These are phyloP conservation scores for Xiphorhynchus elegans DNA, from an alignment of 2,113 vertebrate genomes.

Conservation along the genomic window DNA sequence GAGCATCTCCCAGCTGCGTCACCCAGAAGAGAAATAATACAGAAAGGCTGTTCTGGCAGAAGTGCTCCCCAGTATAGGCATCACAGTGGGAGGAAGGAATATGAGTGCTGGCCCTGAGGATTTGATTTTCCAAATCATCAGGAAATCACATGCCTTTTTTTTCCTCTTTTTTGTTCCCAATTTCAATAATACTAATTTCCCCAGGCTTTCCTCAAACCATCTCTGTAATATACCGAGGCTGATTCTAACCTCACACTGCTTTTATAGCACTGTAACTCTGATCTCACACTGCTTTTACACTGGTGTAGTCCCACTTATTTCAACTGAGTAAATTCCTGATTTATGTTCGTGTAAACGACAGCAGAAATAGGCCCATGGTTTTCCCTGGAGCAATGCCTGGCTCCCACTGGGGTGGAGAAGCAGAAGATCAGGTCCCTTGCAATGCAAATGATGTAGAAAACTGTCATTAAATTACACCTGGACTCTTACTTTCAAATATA, in stretches of 20 bases:
- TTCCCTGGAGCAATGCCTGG: neutral
- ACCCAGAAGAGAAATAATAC: neutral
- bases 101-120: conserved; percentile 1
- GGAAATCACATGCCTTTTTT: neutral
- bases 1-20: neutral
- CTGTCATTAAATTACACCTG: neutral
- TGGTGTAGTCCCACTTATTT: conserved; percentile 42
- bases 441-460: neutral
- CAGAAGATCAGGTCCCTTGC: neutral
- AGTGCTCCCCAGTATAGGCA: neutral
- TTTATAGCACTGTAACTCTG: conserved; percentile 61
- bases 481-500: neutral
- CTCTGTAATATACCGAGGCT: neutral
- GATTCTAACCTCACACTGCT: conserved; percentile 40
- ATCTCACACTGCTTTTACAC: conserved; percentile 63
- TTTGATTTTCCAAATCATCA: conserved; percentile 30
- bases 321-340: conserved; percentile 53
- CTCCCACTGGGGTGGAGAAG: neutral
- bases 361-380: neutral
- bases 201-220: neutral
- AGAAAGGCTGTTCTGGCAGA: neutral
- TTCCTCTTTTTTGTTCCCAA: neutral
- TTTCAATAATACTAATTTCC: conserved; percentile 11
- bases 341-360: neutral
- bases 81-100: neutral